Conservation (phyloP, 2,888 invertebrate species). For the Zaprionus lineosus region DNA sequence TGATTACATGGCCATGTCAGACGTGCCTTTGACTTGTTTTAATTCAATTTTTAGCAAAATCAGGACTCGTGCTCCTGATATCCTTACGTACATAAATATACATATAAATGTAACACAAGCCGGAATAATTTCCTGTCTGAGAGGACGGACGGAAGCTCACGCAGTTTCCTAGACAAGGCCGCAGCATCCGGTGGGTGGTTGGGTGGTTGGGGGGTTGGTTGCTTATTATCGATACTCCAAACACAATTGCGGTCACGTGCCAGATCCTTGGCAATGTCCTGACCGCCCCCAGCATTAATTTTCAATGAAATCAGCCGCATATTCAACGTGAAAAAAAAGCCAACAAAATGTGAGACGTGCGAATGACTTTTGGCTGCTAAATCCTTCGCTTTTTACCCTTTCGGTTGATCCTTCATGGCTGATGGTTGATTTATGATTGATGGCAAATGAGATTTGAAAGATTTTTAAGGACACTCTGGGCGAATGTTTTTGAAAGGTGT, state of each 20-base stretch:
- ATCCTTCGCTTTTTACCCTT: too few relatives aligned
- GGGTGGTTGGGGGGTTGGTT: constrained; percentile 25
- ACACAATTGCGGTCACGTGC: constrained; percentile 82
- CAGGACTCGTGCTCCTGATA: constrained; percentile 2
- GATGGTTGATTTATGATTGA: constrained; percentile 79
- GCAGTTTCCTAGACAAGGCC: constrained; percentile 71
- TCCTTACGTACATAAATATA: not conserved
- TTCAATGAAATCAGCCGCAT: constrained; percentile 75
- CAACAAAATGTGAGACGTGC: constrained; percentile 56
- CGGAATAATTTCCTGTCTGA: constrained; percentile 53
- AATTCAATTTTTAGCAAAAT: constrained; percentile 59
- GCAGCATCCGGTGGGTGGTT: constrained; percentile 44
- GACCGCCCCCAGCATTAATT: constrained; percentile 71
- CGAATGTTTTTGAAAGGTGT: constrained; percentile 79
- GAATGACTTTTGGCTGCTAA: constrained; percentile 77
- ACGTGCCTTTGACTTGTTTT: constrained; percentile 42
- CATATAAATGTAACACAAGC: constrained; percentile 11
- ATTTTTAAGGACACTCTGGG: constrained; percentile 4
- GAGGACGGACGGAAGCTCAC: constrained; percentile 43
- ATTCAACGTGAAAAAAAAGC: constrained; percentile 50
- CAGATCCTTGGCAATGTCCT: constrained; percentile 12
- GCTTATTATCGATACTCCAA: constrained; percentile 82
- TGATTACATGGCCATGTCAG: constrained; percentile 36
- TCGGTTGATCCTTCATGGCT: too few relatives aligned
- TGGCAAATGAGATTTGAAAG: constrained; percentile 56